These are phyloP conservation scores for Abrostola tripartita DNA, from an alignment of 2,888 invertebrate species.

Conservation along the genomic window DNA sequence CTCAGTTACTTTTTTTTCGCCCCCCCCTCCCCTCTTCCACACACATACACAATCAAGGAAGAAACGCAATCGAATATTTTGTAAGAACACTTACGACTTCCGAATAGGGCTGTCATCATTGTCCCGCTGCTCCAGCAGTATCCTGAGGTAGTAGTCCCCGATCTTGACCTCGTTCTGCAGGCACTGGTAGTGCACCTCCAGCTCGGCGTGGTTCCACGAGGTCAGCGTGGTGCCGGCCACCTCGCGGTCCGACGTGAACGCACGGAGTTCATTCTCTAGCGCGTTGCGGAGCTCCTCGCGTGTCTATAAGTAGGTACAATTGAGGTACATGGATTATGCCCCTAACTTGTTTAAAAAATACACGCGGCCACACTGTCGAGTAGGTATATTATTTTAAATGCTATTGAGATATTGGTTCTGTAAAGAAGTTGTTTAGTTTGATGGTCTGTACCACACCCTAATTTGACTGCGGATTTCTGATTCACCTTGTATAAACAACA, in stretches of 20 bases:
- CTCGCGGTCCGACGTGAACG: slow-evolving; percentile 96
- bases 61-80: not conserved
- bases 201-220: slow-evolving; percentile 99
- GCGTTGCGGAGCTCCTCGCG: slow-evolving; percentile 97
- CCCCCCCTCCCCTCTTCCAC: not conserved
- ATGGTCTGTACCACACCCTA: not conserved
- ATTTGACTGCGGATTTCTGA: too few relatives aligned
- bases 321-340: too few relatives aligned
- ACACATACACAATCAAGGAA: not conserved
- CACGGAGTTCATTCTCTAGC: slow-evolving; percentile 97
- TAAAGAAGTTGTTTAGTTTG: too few relatives aligned
- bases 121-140: slow-evolving; percentile 97
- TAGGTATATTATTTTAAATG: too few relatives aligned
- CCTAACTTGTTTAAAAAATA: too few relatives aligned
- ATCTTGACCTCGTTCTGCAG: slow-evolving; percentile 99
- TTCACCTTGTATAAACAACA: too few relatives aligned
- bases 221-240: slow-evolving; percentile 94
- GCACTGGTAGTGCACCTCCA: slow-evolving; percentile 97
- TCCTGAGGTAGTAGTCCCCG: slow-evolving; percentile 98
- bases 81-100: slow-evolving; percentile 90
- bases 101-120: slow-evolving; percentile 95
- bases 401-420: too few relatives aligned
- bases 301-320: too few relatives aligned
- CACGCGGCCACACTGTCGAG: too few relatives aligned
- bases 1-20: too few relatives aligned